phyloP scores from a whole-genome alignment of 1,140 invertebrate species.

The Ips nitidus region DNA sequence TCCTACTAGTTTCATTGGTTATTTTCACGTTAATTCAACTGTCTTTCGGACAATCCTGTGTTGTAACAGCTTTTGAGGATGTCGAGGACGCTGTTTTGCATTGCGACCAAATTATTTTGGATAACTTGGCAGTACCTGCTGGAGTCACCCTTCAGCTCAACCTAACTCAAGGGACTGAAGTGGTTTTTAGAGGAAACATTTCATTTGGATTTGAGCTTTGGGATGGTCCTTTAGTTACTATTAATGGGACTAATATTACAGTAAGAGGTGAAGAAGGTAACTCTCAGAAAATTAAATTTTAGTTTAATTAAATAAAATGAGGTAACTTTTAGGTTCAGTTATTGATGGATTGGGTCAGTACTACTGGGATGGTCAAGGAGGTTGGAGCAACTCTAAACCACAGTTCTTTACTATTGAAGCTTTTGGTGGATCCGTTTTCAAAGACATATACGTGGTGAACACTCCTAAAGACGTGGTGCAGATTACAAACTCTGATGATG shows the following conservation, averaged over 20 bases:
- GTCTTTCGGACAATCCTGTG: constrained; percentile 8
- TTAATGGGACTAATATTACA: constrained; percentile 28
- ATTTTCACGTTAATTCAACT: background rate
- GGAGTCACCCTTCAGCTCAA: constrained; percentile 25
- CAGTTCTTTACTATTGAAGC: constrained; percentile 30
- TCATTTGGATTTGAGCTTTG: constrained; percentile 26
- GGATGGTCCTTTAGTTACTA: constrained; percentile 28
- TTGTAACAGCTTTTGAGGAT: constrained; percentile 24
- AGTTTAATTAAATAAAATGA: no score
- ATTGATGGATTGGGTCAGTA: constrained; percentile 23
- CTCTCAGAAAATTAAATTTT: no score
- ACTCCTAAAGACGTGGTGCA: constrained; percentile 31
- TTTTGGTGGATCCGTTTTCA: constrained; percentile 27
- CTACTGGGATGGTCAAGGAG: constrained; percentile 33
- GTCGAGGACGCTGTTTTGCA: constrained; percentile 12
- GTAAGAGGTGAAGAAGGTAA: constrained; percentile 28
- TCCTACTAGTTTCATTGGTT: background rate
- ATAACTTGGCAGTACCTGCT: constrained; percentile 32
- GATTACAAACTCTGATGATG: constrained; percentile 29
- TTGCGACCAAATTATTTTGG: constrained; percentile 27
- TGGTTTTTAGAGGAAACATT: constrained; percentile 31
- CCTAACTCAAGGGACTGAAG: constrained; percentile 20
- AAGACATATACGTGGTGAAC: constrained; percentile 27
- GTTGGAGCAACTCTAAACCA: constrained; percentile 23
- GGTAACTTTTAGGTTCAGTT: constrained; percentile 17